phyloP scores from a whole-genome alignment of 2,113 vertebrate genomes.

The Rallus limicola region DNA sequence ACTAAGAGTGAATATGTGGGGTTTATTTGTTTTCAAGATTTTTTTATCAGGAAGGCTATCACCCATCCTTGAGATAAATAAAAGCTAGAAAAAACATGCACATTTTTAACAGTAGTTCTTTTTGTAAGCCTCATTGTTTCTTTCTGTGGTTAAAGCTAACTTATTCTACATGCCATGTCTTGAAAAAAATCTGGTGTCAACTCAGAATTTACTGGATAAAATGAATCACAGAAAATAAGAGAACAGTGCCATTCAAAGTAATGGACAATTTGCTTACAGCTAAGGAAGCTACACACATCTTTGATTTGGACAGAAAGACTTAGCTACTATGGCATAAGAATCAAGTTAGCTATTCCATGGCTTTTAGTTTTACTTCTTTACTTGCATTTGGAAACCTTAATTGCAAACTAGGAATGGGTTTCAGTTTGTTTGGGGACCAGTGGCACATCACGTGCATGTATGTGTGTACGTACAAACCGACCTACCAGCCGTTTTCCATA shows the following conservation, averaged over 20 bases:
- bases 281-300: not conserved
- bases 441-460: not conserved
- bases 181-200: not conserved
- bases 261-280: not conserved
- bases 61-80: not conserved
- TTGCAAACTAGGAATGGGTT: not conserved
- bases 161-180: not conserved
- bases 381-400: not conserved
- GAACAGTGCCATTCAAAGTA: not conserved
- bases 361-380: not conserved
- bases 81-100: not conserved
- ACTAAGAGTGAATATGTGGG: not conserved
- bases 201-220: not conserved
- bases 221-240: not conserved
- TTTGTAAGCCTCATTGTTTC: not conserved
- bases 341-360: not conserved
- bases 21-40: not conserved
- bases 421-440: not conserved
- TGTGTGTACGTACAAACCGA: not conserved
- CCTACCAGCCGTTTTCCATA: not conserved
- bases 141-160: not conserved
- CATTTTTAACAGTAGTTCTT: not conserved
- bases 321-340: not conserved
- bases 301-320: not conserved
- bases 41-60: not conserved